A percentile compares a stretch with the other conserved stretches of the same genome.
These are phyloP conservation scores for Catalaphyllia jardinei DNA, from an alignment of 64 coral and sea anemone genomes.

Conservation along the genomic window DNA sequence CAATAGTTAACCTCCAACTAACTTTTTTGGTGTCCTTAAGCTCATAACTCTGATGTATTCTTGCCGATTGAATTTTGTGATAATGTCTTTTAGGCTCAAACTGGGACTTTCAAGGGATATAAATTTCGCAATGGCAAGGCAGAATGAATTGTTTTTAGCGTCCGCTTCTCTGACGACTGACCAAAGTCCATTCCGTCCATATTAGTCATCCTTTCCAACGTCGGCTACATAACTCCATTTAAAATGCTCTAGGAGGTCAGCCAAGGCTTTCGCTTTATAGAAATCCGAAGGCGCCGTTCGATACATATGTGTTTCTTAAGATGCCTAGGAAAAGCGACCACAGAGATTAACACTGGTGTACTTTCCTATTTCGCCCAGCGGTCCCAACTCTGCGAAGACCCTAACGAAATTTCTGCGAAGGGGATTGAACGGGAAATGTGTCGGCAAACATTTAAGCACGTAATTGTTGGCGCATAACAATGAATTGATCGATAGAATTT, in stretches of 20 bases:
- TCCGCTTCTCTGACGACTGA: background rate
- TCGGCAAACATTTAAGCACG: too few species aligned
- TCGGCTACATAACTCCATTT: conserved; percentile 71
- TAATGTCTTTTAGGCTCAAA: background rate
- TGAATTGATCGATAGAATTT: too few species aligned
- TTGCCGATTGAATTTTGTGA: background rate
- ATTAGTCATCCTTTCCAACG: conserved; percentile 58
- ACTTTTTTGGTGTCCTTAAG: conserved; percentile 8
- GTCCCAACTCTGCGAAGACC: too few species aligned
- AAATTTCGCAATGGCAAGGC: conserved; percentile 33
- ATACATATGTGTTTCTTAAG: background rate
- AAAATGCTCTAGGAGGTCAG: conserved; percentile 47
- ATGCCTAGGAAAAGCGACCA: too few species aligned
- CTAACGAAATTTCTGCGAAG: too few species aligned
- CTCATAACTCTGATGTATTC: conserved; percentile 4
- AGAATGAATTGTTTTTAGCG: background rate
- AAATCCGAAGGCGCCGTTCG: conserved; percentile 77
- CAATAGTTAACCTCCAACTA: too few species aligned
- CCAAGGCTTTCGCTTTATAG: conserved; percentile 61
- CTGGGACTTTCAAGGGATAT: background rate
- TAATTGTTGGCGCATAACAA: too few species aligned
- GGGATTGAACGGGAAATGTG: too few species aligned
- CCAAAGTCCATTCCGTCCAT: conserved; percentile 52
- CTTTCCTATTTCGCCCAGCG: too few species aligned
- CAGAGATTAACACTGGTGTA: too few species aligned